phyloP scores from a whole-genome alignment of 2,797 vertebrate species.

The Antrozous pallidus region DNA sequence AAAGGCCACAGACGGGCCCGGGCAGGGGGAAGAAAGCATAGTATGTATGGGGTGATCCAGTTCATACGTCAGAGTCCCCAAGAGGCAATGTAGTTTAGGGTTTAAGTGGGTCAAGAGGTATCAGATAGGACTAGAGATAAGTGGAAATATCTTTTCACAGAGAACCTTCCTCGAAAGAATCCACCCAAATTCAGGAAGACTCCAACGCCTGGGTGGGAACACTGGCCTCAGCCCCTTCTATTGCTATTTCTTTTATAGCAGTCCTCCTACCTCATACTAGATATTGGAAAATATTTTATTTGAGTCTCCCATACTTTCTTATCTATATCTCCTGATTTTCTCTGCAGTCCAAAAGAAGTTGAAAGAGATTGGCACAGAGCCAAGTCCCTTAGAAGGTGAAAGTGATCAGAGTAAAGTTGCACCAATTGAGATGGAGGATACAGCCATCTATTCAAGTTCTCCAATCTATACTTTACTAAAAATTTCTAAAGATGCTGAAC shows the following conservation, averaged over 20 bases:
- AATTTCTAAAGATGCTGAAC: conserved; percentile 29
- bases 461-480: not conserved
- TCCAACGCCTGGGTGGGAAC: not conserved
- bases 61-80: not conserved
- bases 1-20: conserved; percentile 49
- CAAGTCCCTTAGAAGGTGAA: not conserved
- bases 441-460: not conserved
- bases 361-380: conserved; percentile 9
- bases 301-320: conserved; percentile 5
- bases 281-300: not conserved
- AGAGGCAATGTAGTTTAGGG: not conserved
- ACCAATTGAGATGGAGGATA: not conserved
- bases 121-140: not conserved
- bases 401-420: not conserved
- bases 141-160: conserved; percentile 14
- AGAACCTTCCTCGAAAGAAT: conserved; percentile 27
- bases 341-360: conserved; percentile 51
- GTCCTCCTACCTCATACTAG: conserved; percentile 7
- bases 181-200: not conserved
- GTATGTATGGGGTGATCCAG: conserved; percentile 55
- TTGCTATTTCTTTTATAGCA: not conserved
- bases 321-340: conserved; percentile 34
- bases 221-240: not conserved
- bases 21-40: not conserved
- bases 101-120: not conserved